Percentiles rank a stretch among this genome's conserved stretches.
These are phyloP conservation scores for Latrodectus hesperus DNA, from an alignment of 2,888 invertebrate species.

Conservation along the genomic window DNA sequence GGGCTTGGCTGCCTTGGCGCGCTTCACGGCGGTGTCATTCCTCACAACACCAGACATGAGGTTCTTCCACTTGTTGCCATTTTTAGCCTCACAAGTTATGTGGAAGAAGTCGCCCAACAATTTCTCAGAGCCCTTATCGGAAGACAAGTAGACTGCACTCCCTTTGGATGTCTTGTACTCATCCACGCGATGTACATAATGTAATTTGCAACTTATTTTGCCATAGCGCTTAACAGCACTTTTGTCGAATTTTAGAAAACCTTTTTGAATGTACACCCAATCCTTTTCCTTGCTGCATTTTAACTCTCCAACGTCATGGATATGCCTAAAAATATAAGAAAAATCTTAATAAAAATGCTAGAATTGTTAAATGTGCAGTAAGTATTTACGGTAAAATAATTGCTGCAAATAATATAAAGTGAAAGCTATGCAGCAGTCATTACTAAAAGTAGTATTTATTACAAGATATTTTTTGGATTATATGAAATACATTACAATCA, in stretches of 20 bases:
- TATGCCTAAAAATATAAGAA: conserved; percentile 19
- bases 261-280: conserved; percentile 27
- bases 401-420: too few species aligned
- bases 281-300: conserved; percentile 41
- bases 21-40: conserved; percentile 75
- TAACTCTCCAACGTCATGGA: conserved; percentile 35
- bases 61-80: conserved; percentile 79
- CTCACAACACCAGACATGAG: conserved; percentile 80
- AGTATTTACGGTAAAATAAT: too few species aligned
- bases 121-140: conserved; percentile 71
- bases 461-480: too few species aligned
- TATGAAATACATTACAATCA: too few species aligned
- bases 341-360: background rate
- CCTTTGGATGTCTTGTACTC: conserved; percentile 47
- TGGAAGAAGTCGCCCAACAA: conserved; percentile 73
- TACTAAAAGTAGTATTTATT: too few species aligned
- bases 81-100: conserved; percentile 72
- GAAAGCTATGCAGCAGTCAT: too few species aligned
- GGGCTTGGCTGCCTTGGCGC: conserved; percentile 77
- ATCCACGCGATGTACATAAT: conserved; percentile 69
- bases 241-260: background rate
- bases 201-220: conserved; percentile 32
- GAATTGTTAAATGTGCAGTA: too few species aligned
- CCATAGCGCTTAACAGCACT: conserved; percentile 14
- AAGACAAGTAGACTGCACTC: conserved; percentile 65